Conservation (phyloP, 30 jellyfish, hydroid and myxozoan genomes). For the Nemopilema nomurai region DNA sequence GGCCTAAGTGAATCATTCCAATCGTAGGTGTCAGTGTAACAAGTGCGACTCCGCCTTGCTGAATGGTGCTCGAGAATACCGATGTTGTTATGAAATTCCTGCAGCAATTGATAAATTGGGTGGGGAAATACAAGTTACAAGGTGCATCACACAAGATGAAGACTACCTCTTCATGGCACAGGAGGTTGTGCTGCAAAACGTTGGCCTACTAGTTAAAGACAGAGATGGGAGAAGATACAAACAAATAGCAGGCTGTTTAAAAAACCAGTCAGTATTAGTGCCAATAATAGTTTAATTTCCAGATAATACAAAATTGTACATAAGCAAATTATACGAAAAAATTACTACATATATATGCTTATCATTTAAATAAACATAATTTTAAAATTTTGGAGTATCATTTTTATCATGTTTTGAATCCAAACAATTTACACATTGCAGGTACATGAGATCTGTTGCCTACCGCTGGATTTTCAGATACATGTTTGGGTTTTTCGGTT, state of each 20-base stretch:
- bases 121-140: background rate
- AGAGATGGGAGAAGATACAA: slow-evolving; percentile 13
- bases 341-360: background rate
- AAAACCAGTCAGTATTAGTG: slow-evolving; percentile 3
- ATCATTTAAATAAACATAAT: background rate
- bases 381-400: background rate
- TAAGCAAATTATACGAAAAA: background rate
- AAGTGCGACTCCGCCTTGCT: background rate
- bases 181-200: slow-evolving; percentile 6
- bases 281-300: background rate
- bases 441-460: slow-evolving; percentile 31
- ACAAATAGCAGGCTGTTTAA: slow-evolving; percentile 4
- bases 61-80: slow-evolving; percentile 22
- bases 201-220: slow-evolving; percentile 19
- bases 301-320: background rate
- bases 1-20: background rate
- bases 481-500: slow-evolving; percentile 11
- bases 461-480: slow-evolving; percentile 19
- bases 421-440: background rate
- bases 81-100: slow-evolving; percentile 12
- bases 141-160: slow-evolving; percentile 13
- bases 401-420: no score
- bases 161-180: slow-evolving; percentile 3
- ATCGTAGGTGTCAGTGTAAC: slow-evolving; percentile 4
- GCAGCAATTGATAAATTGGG: slow-evolving; percentile 14